Percentiles rank a stretch among this genome's conserved stretches.
These are phyloP conservation scores for Phacellophora camtschatica DNA, from an alignment of 30 jellyfish, hydroid and myxozoan species.

Conservation along the genomic window DNA sequence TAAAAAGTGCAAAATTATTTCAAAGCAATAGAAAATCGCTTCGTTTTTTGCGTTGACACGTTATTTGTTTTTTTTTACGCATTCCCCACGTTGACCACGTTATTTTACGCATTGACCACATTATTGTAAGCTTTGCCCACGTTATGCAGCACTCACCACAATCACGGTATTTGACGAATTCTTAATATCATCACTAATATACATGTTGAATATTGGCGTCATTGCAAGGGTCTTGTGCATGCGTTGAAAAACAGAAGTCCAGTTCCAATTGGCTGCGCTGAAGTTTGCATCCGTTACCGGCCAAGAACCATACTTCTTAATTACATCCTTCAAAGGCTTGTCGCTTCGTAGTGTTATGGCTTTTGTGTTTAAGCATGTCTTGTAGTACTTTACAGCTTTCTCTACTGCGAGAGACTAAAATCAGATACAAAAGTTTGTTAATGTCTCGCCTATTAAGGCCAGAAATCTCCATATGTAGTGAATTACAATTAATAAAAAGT, in stretches of 20 bases:
- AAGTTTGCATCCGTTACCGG: slow-evolving; percentile 86
- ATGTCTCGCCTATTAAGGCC: not conserved
- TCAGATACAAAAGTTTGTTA: not conserved
- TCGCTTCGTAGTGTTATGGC: slow-evolving; percentile 72
- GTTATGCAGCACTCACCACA: slow-evolving; percentile 86
- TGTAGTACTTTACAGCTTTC: slow-evolving; percentile 79
- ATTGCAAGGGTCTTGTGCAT: slow-evolving; percentile 61
- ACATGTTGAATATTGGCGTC: slow-evolving; percentile 87
- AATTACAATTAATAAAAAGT: too few species aligned
- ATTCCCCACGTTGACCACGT: too few species aligned
- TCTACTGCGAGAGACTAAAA: slow-evolving; percentile 78
- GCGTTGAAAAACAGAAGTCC: slow-evolving; percentile 49
- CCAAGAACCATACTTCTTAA: slow-evolving; percentile 84
- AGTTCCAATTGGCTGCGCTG: slow-evolving; percentile 71
- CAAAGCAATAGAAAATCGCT: too few species aligned
- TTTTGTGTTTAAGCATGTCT: slow-evolving; percentile 77
- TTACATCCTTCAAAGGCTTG: slow-evolving; percentile 70
- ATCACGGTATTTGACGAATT: slow-evolving; percentile 77
- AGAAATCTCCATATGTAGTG: not conserved
- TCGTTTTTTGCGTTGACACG: too few species aligned
- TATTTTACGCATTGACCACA: too few species aligned
- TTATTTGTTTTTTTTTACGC: too few species aligned
- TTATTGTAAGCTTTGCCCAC: too few species aligned
- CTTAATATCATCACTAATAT: slow-evolving; percentile 79
- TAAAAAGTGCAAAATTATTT: too few species aligned